Base-by-base conservation (phyloP, 2,888 invertebrate genomes). In the Oscheius sp. region DNA sequence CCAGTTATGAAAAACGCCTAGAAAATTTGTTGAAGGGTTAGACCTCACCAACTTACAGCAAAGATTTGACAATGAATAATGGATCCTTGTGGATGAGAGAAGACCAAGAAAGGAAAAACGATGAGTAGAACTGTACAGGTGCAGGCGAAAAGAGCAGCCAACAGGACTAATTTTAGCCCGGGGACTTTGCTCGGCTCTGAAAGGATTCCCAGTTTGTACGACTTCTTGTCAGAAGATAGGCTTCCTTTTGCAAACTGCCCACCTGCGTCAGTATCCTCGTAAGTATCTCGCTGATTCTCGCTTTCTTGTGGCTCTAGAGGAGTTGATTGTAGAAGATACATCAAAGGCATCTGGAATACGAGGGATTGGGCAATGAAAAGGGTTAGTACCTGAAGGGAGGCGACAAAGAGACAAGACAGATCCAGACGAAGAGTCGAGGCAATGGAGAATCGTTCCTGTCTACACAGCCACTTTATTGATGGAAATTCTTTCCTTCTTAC, bases 31-130 rank as follows among this genome's bases (percentile, higher is more conserved):
- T 2, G 45, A 18, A 6, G 46, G 18, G 46, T 49, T 21, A n/a
- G 35, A 43, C n/a, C 12, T 18, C 21, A 56, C 16, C 18, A 53
- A 73, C 68, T 23, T 29, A 76, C 76, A n/a, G 75, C 56, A 49
- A 81, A 79, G 2, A 81, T 55, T 56, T 81, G 79, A 73, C 77
- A 79, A 45, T 79, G 75, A 41, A 75, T 58, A 12, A 79, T 76
- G 2, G 76, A 75, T 13, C 79, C 72, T 9, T 74, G 66, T 6
- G 78, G 75, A 68, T 78, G 81, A 18, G 77, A 72, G n/a, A 79
- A 70, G 29, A 81, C 75, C 5, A 79, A 45, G 63, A 81, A 81
- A 6, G 81, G 81, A 63, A 81, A 81, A 21, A 79, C 18, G 9
- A 76, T 73, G 46, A 70, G 69, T 53, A 81, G 74, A 25, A 79